Base-by-base conservation (phyloP, 2,797 vertebrate genomes). In the Merluccius polli region DNA sequence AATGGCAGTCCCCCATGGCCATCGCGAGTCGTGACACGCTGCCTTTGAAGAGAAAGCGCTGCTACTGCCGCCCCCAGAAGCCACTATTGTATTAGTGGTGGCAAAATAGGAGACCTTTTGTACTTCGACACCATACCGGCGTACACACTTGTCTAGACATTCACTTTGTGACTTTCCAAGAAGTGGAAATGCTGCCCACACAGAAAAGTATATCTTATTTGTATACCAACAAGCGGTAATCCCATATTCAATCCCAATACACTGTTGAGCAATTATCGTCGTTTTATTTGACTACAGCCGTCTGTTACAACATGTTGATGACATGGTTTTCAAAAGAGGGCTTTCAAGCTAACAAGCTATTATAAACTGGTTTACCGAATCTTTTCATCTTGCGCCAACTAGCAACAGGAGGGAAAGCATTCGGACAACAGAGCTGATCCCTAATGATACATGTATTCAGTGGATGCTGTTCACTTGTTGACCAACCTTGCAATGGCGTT, bases 11-110 rank as follows among this genome's bases (percentile, higher is more conserved):
- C 81, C 82, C 83, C 87, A 83, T 2, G 77, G 70, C 76, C 74
- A 79, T 5, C 83, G 5, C 36, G 3, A 8, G 33, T n/a, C n/a
- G 9, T 24, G 86, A 78, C 83, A 80, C 77, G 70, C 78, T 84
- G 73, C 77, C 87, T 87, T 76, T 85, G 85, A 86, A 77, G 78
- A 75, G 78, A 78, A 78, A 68, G 68, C 35, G 75, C 63, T 70
- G 65, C 65, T 36, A 75, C 48, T 24, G 1, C 24, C 87, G 82
- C 67, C 31, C 30, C 70, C 82, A 38, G 70, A 76, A 74, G 72
- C 68, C 31, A 8, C 3, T 27, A 4, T 24, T 24, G 24, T 29
- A 10, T 12, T 13, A 65, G 0, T 12, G 27, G 59, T 65, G 59
- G 10, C 24, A 11, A 65, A 65, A 65, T 27, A 65, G 27, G 10